A percentile compares a stretch with the other conserved stretches of the same genome.
Evolutionary conservation across 2,113 vertebrate species (phyloP).

Genomic region (Hemibagrus wyckioides): DNA sequence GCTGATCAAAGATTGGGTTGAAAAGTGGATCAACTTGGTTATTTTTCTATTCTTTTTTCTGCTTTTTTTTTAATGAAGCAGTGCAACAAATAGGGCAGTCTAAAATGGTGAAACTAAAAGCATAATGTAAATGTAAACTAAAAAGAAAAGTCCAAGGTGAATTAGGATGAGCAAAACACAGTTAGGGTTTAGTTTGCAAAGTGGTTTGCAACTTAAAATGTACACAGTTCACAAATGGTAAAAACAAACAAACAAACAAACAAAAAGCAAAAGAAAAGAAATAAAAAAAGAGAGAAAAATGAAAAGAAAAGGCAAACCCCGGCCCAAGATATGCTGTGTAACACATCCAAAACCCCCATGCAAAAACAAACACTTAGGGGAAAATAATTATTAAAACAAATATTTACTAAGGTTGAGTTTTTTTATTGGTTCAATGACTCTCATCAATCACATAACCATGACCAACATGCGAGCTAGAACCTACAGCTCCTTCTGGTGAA

Average conservation of each 20-base stretch:
- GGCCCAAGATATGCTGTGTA: constrained; percentile 18
- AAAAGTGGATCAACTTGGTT: constrained; percentile 78
- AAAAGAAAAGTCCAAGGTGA: constrained; percentile 59
- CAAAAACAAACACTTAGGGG: constrained; percentile 18
- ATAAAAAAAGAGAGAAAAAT: constrained; percentile 10
- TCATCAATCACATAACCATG: constrained; percentile 17
- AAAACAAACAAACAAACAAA: constrained; percentile 35
- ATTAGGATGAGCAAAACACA: constrained; percentile 61
- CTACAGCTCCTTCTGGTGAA: constrained; percentile 23
- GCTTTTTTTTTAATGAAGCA: constrained; percentile 67
- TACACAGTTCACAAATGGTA: constrained; percentile 38
- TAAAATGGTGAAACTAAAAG: constrained; percentile 71
- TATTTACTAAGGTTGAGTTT: constrained; percentile 12
- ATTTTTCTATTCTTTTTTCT: background rate
- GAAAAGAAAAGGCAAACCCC: background rate
- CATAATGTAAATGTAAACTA: constrained; percentile 62
- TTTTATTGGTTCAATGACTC: background rate
- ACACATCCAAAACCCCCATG: constrained; percentile 34
- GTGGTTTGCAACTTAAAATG: constrained; percentile 62
- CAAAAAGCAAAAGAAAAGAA: constrained; percentile 43
- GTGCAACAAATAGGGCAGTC: constrained; percentile 67
- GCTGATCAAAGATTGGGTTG: constrained; percentile 70
- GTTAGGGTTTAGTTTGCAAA: constrained; percentile 69
- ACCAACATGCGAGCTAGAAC: constrained; percentile 25
- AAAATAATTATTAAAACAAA: background rate